These are phyloP conservation scores for Aegithalos caudatus DNA, from an alignment of 2,113 vertebrate species.

Conservation along the genomic window DNA sequence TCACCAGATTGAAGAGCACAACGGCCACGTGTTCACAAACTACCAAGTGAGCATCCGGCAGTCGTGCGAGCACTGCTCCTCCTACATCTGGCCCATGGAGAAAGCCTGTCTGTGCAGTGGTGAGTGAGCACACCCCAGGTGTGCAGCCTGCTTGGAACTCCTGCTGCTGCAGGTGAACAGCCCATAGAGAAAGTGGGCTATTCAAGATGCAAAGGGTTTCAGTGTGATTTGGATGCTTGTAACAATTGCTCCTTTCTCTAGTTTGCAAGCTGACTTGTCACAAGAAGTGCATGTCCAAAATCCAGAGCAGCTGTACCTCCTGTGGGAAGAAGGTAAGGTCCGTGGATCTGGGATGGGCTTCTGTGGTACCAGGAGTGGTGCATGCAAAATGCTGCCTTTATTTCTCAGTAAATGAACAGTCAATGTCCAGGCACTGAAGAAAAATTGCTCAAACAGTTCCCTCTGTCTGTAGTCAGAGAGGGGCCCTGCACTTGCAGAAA, in stretches of 20 bases:
- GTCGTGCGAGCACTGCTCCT: slow-evolving; percentile 91
- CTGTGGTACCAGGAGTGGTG: not conserved
- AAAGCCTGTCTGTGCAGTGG: slow-evolving; percentile 93
- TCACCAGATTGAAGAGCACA: slow-evolving; percentile 82
- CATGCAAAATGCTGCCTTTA: not conserved
- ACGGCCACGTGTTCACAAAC: slow-evolving; percentile 86
- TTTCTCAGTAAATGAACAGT: not conserved
- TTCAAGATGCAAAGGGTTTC: not conserved
- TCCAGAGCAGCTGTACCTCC: slow-evolving; percentile 83
- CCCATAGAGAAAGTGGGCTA: not conserved
- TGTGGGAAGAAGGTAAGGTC: slow-evolving; percentile 82
- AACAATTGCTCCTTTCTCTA: slow-evolving; percentile 42
- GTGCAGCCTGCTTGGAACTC: not conserved
- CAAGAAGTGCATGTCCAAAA: slow-evolving; percentile 92
- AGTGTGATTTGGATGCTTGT: not conserved
- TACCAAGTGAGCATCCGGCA: slow-evolving; percentile 97
- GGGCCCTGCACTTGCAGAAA: not conserved
- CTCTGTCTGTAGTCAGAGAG: not conserved
- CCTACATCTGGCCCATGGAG: slow-evolving; percentile 98
- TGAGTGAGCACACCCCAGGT: slow-evolving; percentile 61
- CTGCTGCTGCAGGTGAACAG: not conserved
- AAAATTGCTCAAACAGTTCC: not conserved
- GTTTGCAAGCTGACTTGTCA: slow-evolving; percentile 96
- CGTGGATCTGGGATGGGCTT: not conserved
- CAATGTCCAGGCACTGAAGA: not conserved